Evolutionary conservation across 2,888 invertebrate genomes (phyloP).

Genomic region (Caenorhabditis parvicauda): DNA sequence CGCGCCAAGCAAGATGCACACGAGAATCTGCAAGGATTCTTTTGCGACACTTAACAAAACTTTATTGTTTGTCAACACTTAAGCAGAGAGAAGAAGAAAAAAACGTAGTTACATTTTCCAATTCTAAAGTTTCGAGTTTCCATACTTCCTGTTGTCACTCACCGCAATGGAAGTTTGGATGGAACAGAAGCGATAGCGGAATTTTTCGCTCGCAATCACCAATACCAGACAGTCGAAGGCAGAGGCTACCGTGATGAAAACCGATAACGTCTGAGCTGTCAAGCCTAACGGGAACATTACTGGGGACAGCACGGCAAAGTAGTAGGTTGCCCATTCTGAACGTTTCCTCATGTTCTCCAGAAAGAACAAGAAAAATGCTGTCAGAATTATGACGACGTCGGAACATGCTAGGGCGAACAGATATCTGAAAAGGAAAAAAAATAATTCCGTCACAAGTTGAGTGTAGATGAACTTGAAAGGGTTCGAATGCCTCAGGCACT

Average conservation of each 20-base stretch:
- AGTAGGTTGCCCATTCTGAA: conserved; percentile 42
- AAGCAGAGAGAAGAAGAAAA: not conserved
- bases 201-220: conserved; percentile 41
- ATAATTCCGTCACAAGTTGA: conserved; percentile 3
- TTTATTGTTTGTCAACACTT: not conserved
- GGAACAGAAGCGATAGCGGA: conserved; percentile 45
- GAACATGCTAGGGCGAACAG: conserved; percentile 55
- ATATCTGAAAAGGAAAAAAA: conserved; percentile 28
- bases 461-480: not conserved
- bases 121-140: not conserved
- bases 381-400: conserved; percentile 49
- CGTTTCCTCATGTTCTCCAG: conserved; percentile 56
- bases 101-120: not conserved
- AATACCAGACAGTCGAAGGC: conserved; percentile 56
- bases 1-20: conserved; percentile 35
- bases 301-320: conserved; percentile 51
- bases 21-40: conserved; percentile 7
- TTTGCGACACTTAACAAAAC: not conserved
- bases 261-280: conserved; percentile 44
- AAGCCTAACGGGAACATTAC: conserved; percentile 56
- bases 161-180: conserved; percentile 39
- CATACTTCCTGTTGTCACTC: not conserved
- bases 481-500: not conserved
- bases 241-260: conserved; percentile 55
- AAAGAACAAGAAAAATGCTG: conserved; percentile 58